Evolutionary conservation across 2,113 vertebrate genomes (phyloP).

Genomic region (Macquaria ambigua): DNA sequence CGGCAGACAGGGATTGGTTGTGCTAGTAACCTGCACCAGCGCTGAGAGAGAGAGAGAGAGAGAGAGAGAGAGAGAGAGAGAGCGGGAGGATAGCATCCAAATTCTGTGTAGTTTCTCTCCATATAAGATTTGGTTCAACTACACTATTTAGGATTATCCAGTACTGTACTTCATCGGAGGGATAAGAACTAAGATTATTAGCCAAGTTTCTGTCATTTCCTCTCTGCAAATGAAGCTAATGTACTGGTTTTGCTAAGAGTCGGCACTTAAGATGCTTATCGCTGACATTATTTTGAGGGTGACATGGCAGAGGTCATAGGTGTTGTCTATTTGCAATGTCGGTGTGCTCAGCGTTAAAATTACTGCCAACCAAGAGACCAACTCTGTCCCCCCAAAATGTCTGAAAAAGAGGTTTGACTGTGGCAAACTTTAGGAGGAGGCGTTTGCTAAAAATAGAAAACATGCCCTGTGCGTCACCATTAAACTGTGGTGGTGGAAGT

Average conservation of each 20-base stretch:
- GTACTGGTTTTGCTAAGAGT: neutral
- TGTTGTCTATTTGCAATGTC: neutral
- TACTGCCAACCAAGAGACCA: neutral
- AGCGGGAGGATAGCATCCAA: conserved; percentile 12
- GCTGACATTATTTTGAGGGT: conserved; percentile 8
- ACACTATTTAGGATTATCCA: neutral
- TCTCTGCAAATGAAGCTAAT: neutral
- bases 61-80: conserved; percentile 20
- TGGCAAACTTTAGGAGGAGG: neutral
- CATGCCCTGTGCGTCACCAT: neutral
- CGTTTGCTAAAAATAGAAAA: neutral
- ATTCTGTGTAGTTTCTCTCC: conserved; percentile 18
- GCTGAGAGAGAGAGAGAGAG: conserved; percentile 29
- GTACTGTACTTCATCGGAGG: neutral
- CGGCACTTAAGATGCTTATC: conserved; percentile 17
- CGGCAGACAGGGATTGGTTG: conserved; percentile 63
- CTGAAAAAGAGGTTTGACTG: neutral
- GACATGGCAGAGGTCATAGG: conserved; percentile 27
- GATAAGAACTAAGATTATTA: neutral
- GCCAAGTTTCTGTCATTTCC: neutral
- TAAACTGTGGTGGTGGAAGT: neutral
- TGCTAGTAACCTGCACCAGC: conserved; percentile 51
- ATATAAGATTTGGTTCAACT: neutral
- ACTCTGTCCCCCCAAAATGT: neutral
- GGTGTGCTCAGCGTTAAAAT: conserved; percentile 1